These are phyloP conservation scores for Ophiothrix spiculata DNA, from an alignment of 35 echinoderm and acorn worm species.

Conservation along the genomic window DNA sequence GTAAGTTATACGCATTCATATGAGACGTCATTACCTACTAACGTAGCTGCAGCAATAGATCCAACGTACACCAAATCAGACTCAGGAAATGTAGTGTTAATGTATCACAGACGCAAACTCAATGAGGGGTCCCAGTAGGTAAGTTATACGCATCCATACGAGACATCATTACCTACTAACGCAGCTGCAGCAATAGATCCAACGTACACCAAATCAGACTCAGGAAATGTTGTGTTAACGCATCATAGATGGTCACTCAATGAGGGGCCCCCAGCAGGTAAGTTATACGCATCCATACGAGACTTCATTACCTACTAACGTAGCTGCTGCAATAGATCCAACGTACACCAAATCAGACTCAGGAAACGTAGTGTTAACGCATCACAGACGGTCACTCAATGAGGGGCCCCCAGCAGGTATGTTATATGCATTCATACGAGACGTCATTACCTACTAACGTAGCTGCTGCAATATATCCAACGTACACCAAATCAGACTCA, in stretches of 20 bases:
- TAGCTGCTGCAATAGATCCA: slow-evolving; percentile 9
- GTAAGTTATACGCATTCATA: neutral
- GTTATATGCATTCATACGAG: too few relatives aligned
- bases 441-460: too few relatives aligned
- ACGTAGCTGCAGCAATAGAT: slow-evolving; percentile 41
- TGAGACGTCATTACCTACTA: too few relatives aligned
- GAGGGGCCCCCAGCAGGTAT: neutral
- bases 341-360: neutral
- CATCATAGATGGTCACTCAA: neutral
- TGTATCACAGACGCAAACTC: slow-evolving; percentile 5
- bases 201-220: neutral
- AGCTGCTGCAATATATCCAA: neutral
- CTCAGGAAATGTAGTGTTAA: slow-evolving; percentile 35
- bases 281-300: too few relatives aligned
- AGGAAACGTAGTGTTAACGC: neutral
- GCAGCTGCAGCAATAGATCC: slow-evolving; percentile 9
- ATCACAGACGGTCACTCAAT: neutral
- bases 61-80: slow-evolving; percentile 28
- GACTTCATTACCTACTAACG: too few relatives aligned
- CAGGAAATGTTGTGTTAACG: neutral
- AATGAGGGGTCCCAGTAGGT: neutral
- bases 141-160: neutral
- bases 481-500: neutral
- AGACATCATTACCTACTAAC: too few relatives aligned
- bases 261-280: neutral